Conservation (phyloP, 1,140 invertebrate genomes). For the Aporrectodea caliginosa region DNA sequence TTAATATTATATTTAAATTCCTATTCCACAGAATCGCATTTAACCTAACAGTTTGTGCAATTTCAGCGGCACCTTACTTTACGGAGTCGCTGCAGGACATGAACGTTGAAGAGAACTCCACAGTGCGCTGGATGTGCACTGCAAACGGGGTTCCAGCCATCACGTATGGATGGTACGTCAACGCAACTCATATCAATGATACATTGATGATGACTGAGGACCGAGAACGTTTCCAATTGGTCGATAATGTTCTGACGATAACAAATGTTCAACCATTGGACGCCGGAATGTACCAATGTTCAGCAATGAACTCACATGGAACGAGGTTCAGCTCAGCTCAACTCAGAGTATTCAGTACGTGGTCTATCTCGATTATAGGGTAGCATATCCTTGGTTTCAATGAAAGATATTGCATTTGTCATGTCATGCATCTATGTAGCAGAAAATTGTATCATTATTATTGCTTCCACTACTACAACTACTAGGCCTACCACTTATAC, state of each 20-base stretch:
- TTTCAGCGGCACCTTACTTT: slow-evolving; percentile 79
- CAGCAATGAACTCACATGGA: slow-evolving; percentile 82
- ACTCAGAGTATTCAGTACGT: slow-evolving; percentile 64
- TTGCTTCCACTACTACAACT: too few relatives aligned
- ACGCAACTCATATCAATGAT: neutral
- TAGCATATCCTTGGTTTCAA: too few relatives aligned
- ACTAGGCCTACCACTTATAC: too few relatives aligned
- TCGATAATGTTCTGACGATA: slow-evolving; percentile 85
- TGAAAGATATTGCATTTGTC: too few relatives aligned
- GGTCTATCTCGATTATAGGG: too few relatives aligned
- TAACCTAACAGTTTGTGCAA: too few relatives aligned
- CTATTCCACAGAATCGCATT: too few relatives aligned
- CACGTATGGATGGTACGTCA: slow-evolving; percentile 40
- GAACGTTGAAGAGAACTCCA: slow-evolving; percentile 75
- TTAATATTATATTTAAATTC: too few relatives aligned
- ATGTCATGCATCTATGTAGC: too few relatives aligned
- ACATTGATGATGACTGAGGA: neutral
- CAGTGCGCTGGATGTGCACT: slow-evolving; percentile 81
- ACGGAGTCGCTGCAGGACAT: slow-evolving; percentile 72
- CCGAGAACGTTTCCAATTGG: slow-evolving; percentile 65
- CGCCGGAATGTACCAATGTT: slow-evolving; percentile 93
- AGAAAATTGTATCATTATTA: too few relatives aligned
- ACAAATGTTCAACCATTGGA: slow-evolving; percentile 62
- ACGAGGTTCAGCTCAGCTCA: slow-evolving; percentile 82
- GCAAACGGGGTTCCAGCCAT: slow-evolving; percentile 52